Evolutionary conservation across 2,113 vertebrate genomes (phyloP), one percentile per base, ranked within the genome.

Genomic region (Takifugu bimaculatus): DNA sequence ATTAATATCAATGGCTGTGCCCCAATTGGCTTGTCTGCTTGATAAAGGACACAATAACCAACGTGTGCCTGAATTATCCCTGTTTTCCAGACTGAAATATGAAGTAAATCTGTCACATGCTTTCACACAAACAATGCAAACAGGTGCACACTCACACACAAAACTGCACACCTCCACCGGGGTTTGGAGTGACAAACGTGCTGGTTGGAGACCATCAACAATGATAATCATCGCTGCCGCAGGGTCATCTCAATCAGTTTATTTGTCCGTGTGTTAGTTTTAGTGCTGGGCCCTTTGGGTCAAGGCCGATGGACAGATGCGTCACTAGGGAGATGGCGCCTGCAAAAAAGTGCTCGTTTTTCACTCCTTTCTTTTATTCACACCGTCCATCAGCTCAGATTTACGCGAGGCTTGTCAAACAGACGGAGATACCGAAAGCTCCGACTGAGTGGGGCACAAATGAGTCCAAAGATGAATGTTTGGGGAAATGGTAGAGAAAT

Each of bases 1-100:
- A 86, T 85, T 76, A 78, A 86, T 87, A 88, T 85, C 79, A 75
- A 79, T 84, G 72, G 75, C 71, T 70, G 56, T 69, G 69, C 79
- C 74, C 68, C 84, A 86, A 87, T 82, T 87, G 80, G 81, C 81
- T 79, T 86, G 84, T 81, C 79, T 75, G 66, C 67, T 68, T 83
- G 84, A 85, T 85, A 76, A 79, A 87, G 75, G 72, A 77, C 78
- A 86, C 74, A 80, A 78, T 80, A 80, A 81, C 72, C 49, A n/a
- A 14, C 71, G 69, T 70, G 27, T 56, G 48, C 57, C 14, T 56
- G 74, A 70, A 57, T 68, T 61, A 76, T 48, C 50, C 54, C 59
- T 35, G 15, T n/a, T 3, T 48, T 39, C 26, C 27, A 51, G 56
- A 14, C 71, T 39, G 35, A 39, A 39, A 39, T 39, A 39, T 39